These are phyloP conservation scores for Nephrotoma flavescens DNA, from an alignment of 2,888 invertebrate species.

Conservation along the genomic window DNA sequence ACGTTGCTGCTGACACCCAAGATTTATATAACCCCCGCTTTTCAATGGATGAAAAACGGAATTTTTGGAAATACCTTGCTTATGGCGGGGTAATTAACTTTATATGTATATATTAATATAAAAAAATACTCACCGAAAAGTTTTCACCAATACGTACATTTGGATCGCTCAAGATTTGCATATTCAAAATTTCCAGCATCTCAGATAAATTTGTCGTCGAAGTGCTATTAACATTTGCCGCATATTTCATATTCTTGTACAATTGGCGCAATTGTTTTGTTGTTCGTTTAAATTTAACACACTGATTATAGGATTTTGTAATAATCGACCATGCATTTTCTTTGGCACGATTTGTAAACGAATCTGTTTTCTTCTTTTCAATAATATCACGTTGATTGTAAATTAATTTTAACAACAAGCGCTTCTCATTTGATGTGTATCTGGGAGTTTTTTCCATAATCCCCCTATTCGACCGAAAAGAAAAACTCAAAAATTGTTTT, in stretches of 20 bases:
- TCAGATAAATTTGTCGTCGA: not conserved
- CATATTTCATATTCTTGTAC: conserved; percentile 29
- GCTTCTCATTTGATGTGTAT: conserved; percentile 29
- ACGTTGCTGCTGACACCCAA: conserved; percentile 69
- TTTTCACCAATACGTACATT: not conserved
- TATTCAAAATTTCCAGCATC: conserved; percentile 3
- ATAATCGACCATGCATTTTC: conserved; percentile 31
- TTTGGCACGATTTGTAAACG: conserved; percentile 30
- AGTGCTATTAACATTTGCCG: conserved; percentile 1
- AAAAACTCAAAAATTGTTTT: not conserved
- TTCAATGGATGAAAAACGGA: conserved; percentile 45
- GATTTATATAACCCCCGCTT: conserved; percentile 21
- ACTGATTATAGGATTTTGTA: conserved; percentile 29
- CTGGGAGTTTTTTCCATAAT: conserved; percentile 29
- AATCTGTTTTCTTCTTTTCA: conserved; percentile 30
- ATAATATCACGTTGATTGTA: conserved; percentile 30
- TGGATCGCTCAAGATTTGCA: conserved; percentile 2
- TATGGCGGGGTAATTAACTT: conserved; percentile 22
- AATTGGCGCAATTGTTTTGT: conserved; percentile 30
- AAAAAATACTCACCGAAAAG: not conserved
- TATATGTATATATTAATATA: not conserved
- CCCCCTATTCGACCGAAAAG: not conserved
- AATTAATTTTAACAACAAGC: conserved; percentile 30
- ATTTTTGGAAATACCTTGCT: conserved; percentile 68
- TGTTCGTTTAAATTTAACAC: conserved; percentile 30